Percentiles rank a stretch among this genome's conserved stretches.
Evolutionary conservation across 2,797 vertebrate species (phyloP).

Genomic region (Halcyon badia): DNA sequence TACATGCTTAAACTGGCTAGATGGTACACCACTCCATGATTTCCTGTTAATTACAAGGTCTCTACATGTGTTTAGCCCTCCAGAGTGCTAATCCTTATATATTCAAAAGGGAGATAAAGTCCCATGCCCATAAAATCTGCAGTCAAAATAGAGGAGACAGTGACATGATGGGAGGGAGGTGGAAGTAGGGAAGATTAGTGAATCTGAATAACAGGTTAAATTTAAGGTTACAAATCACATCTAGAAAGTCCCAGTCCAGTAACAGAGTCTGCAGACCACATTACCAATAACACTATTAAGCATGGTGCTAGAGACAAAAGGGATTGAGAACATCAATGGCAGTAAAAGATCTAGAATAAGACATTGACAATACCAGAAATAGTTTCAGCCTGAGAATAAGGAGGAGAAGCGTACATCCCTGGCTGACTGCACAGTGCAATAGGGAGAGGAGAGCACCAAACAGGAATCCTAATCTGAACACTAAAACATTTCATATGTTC

Average conservation of each 20-base stretch:
- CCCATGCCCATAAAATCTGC: neutral
- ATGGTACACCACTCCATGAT: neutral
- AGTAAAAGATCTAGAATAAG: neutral
- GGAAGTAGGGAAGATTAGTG: neutral
- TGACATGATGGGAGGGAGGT: neutral
- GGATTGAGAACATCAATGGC: neutral
- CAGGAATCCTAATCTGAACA: neutral
- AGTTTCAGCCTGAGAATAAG: neutral
- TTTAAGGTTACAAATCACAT: neutral
- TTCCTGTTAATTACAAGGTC: neutral
- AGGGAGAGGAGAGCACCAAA: neutral
- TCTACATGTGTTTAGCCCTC: neutral
- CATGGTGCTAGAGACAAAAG: neutral
- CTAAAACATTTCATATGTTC: fast-evolving
- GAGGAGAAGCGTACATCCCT: neutral
- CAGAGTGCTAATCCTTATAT: neutral
- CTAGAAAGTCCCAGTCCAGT: neutral
- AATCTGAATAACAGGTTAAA: neutral
- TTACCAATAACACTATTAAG: neutral
- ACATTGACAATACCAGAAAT: neutral
- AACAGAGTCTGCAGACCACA: neutral
- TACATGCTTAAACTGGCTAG: neutral
- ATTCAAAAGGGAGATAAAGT: neutral
- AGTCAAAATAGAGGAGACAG: neutral
- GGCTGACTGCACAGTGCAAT: neutral